These are phyloP conservation scores for Caenorhabditis inopinata DNA, from an alignment of 1,140 invertebrate species.

Conservation along the genomic window DNA sequence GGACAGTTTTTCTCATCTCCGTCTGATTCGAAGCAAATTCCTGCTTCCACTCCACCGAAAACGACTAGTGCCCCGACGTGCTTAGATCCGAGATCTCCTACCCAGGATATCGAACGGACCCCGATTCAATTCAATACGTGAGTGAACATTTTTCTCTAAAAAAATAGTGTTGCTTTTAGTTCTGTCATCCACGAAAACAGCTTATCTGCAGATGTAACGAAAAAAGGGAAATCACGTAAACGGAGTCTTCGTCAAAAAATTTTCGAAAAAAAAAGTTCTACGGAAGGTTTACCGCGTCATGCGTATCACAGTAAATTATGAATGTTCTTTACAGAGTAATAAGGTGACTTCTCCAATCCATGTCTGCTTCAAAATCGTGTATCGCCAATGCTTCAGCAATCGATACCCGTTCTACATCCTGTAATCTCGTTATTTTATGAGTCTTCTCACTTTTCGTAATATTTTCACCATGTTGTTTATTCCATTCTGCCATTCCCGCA, in stretches of 20 bases:
- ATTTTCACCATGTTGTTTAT: not conserved
- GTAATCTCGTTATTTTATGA: not conserved
- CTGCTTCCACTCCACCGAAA: not conserved
- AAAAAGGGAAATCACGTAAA: not conserved
- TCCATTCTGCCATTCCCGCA: not conserved
- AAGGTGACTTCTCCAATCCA: not conserved
- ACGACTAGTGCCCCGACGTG: not conserved
- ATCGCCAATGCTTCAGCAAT: not conserved
- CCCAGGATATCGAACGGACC: constrained; percentile 6
- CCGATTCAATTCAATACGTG: not conserved
- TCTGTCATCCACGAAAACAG: not conserved
- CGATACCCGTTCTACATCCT: not conserved
- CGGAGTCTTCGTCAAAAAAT: not conserved
- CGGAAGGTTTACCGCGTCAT: too few relatives aligned
- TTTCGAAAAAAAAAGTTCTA: not conserved
- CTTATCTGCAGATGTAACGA: not conserved
- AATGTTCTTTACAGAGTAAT: not conserved
- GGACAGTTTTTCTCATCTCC: not conserved
- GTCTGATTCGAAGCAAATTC: not conserved
- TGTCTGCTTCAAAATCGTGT: not conserved
- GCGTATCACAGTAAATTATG: too few relatives aligned
- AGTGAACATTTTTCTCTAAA: not conserved
- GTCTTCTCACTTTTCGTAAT: not conserved
- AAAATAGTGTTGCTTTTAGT: not conserved
- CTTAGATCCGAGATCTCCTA: not conserved